Evolutionary conservation across 1,140 invertebrate species (phyloP).

Genomic region (Lasaia peninsularis): DNA sequence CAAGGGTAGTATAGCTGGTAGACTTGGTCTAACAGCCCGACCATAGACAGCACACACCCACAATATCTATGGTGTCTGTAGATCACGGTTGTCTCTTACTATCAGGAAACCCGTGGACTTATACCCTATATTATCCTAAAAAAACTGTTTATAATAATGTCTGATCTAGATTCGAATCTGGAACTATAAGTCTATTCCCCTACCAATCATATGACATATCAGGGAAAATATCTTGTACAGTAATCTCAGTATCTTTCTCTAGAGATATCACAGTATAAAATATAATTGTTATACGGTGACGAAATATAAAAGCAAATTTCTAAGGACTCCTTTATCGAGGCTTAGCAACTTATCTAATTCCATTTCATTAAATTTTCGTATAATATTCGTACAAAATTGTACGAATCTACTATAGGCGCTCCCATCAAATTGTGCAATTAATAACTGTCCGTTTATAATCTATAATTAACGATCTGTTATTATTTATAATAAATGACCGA

Average conservation of each 20-base stretch:
- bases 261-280: neutral
- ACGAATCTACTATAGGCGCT: slow-evolving; percentile 13
- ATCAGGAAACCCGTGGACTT: no score
- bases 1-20: no score
- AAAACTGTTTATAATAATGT: no score
- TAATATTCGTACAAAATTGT: neutral
- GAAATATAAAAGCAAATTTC: slow-evolving; percentile 4
- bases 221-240: neutral
- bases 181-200: no score
- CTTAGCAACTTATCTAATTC: slow-evolving; percentile 7
- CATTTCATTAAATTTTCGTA: neutral
- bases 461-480: slow-evolving; percentile 33
- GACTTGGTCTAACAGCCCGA: no score
- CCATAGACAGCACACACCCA: no score
- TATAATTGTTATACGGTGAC: neutral
- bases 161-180: no score
- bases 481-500: slow-evolving; percentile 29
- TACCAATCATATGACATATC: no score
- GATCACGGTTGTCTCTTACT: no score
- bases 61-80: no score
- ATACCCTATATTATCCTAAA: no score
- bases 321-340: neutral
- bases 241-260: neutral
- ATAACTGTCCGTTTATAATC: slow-evolving; percentile 26
- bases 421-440: slow-evolving; percentile 21